phyloP scores from a whole-genome alignment of 2,113 vertebrate genomes.

The Artemisiospiza belli region DNA sequence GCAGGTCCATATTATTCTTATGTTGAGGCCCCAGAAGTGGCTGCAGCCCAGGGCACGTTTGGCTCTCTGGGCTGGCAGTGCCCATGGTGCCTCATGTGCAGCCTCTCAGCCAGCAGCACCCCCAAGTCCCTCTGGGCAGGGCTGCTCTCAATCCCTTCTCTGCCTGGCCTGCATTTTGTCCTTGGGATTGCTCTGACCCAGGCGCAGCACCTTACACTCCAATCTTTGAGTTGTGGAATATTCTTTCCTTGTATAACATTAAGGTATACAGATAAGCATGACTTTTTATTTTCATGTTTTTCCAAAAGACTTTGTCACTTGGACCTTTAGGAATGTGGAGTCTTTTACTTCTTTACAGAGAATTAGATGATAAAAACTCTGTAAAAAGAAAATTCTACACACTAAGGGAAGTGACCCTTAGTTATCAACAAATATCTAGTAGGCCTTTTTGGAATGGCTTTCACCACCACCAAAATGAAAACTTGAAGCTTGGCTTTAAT shows the following conservation, averaged over 20 bases:
- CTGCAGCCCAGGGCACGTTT: not conserved
- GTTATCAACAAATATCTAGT: not conserved
- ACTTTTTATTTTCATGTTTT: not conserved
- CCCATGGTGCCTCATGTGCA: not conserved
- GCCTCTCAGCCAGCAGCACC: not conserved
- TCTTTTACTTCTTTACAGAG: not conserved
- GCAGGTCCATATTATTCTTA: not conserved
- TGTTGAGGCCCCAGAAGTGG: not conserved
- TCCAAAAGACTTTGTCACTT: not conserved
- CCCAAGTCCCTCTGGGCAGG: not conserved
- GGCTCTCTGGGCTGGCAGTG: not conserved
- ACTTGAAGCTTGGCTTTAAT: not conserved
- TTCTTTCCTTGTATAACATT: not conserved
- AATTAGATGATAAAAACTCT: not conserved
- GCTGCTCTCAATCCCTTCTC: not conserved
- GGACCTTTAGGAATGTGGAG: not conserved
- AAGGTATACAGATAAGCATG: not conserved
- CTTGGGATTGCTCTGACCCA: not conserved
- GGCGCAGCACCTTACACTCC: not conserved
- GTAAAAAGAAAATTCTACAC: not conserved
- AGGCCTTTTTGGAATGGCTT: not conserved
- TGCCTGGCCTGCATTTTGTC: not conserved
- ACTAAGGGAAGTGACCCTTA: not conserved
- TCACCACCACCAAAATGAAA: not conserved
- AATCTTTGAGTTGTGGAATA: fast-evolving